Conservation (phyloP, 2,888 invertebrate species). For the Lasius fuliginosus region DNA sequence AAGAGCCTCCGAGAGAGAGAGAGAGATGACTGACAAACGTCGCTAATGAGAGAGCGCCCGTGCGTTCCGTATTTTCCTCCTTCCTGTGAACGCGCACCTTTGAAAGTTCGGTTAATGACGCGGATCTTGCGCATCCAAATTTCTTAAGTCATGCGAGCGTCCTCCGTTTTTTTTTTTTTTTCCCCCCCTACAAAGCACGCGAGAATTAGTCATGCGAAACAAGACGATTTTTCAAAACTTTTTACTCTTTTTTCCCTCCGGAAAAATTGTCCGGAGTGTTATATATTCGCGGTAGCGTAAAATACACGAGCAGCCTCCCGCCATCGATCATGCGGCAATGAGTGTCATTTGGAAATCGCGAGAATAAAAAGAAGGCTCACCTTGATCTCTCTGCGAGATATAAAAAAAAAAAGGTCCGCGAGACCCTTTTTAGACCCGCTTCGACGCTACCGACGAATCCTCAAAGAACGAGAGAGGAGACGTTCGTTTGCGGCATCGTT, state of each 20-base stretch:
- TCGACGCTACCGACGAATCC: constrained; percentile 31
- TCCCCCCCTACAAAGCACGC: neutral
- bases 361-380: constrained; percentile 7
- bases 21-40: constrained; percentile 80
- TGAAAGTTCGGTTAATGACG: constrained; percentile 70
- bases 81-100: constrained; percentile 38
- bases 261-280: neutral
- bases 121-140: constrained; percentile 2
- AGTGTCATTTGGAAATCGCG: constrained; percentile 27
- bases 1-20: neutral
- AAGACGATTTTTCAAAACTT: neutral
- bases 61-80: constrained; percentile 39
- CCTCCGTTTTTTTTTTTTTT: neutral
- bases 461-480: constrained; percentile 50
- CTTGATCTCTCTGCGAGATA: constrained; percentile 31
- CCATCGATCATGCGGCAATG: neutral
- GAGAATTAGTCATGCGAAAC: constrained; percentile 20
- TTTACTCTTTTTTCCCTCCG: neutral
- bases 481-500: constrained; percentile 59
- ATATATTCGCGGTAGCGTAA: neutral
- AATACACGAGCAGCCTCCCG: neutral
- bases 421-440: constrained; percentile 27
- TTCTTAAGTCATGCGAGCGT: neutral
- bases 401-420: constrained; percentile 25
- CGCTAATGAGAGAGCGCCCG: constrained; percentile 77